Evolutionary conservation across 2,888 invertebrate genomes (phyloP).

Genomic region (Caenorhabditis imperialis): DNA sequence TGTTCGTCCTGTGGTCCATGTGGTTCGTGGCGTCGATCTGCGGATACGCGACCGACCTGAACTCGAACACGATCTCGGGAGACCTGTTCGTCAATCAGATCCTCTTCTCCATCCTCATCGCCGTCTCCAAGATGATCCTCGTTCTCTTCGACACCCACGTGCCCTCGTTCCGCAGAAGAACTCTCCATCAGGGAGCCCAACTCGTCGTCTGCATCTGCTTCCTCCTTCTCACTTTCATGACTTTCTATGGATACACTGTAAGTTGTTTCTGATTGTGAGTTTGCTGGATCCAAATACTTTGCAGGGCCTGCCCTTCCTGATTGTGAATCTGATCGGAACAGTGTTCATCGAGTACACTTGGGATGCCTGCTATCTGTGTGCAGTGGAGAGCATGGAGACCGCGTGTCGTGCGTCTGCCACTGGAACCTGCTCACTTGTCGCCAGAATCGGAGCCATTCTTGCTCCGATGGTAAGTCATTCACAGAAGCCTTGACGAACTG

Average conservation of each 20-base stretch:
- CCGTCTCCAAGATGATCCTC: constrained; percentile 75
- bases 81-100: constrained; percentile 76
- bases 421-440: constrained; percentile 74
- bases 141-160: constrained; percentile 71
- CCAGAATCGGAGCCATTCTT: constrained; percentile 74
- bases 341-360: constrained; percentile 78
- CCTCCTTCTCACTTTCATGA: constrained; percentile 69
- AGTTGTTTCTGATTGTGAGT: constrained; percentile 3
- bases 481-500: too few species aligned
- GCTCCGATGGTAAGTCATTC: constrained; percentile 69
- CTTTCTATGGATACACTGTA: constrained; percentile 63
- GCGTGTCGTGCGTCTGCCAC: constrained; percentile 69
- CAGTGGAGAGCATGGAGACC: constrained; percentile 75
- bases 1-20: constrained; percentile 76
- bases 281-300: constrained; percentile 2
- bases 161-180: constrained; percentile 71
- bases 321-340: constrained; percentile 74
- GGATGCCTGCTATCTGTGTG: constrained; percentile 77
- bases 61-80: constrained; percentile 73
- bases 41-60: constrained; percentile 76
- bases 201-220: constrained; percentile 74
- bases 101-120: constrained; percentile 74
- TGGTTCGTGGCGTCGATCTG: constrained; percentile 75
- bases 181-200: constrained; percentile 75
- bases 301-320: constrained; percentile 71